phyloP scores from a whole-genome alignment of 2,797 vertebrate species.

The Capromys pilorides region DNA sequence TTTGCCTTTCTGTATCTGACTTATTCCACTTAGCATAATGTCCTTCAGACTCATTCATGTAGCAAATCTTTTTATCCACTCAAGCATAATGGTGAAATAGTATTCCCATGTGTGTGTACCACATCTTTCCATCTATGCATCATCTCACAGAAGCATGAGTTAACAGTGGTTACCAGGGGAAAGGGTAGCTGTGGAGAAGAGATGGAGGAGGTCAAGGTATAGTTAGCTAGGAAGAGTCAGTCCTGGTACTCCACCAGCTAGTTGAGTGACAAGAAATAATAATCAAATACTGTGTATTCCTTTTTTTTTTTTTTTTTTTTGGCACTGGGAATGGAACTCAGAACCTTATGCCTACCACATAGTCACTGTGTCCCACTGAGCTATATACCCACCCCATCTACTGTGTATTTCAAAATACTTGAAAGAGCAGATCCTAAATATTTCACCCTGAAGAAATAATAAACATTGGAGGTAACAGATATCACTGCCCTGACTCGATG shows the following conservation, averaged over 20 bases:
- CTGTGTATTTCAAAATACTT: neutral
- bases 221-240: neutral
- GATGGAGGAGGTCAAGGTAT: too few species aligned
- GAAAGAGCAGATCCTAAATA: neutral
- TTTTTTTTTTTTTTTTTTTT: too few species aligned
- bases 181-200: too few species aligned
- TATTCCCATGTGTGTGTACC: too few species aligned
- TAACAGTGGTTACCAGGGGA: neutral
- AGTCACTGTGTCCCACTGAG: too few species aligned
- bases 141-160: neutral
- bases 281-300: neutral
- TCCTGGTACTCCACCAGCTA: neutral
- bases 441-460: neutral
- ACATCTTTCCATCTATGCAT: neutral
- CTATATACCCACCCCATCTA: too few species aligned
- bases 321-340: too few species aligned
- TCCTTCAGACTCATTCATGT: neutral
- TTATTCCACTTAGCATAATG: neutral
- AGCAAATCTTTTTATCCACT: neutral
- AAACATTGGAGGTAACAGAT: neutral
- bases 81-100: neutral
- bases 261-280: neutral
- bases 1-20: neutral
- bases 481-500: neutral
- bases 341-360: too few species aligned